phyloP scores from a whole-genome alignment of 2,797 vertebrate genomes.

The Tragopan temminckii region DNA sequence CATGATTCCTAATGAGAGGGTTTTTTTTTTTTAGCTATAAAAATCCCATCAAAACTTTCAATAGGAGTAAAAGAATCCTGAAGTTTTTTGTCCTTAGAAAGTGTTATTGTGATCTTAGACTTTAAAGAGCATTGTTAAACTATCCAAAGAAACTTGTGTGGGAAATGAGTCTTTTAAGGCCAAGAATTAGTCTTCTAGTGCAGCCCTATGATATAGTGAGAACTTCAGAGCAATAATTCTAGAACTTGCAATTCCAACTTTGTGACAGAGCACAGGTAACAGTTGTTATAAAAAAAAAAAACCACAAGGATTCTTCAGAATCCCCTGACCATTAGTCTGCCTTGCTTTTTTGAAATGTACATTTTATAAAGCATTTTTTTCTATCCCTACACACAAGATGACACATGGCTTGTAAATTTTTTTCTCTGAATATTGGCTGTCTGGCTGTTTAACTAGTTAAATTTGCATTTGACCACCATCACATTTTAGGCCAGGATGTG shows the following conservation, averaged over 20 bases:
- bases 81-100: background rate
- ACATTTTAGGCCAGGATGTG: background rate
- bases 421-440: background rate
- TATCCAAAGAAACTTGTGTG: background rate
- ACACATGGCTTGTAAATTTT: background rate
- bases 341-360: fast-evolving
- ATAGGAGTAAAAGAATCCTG: background rate
- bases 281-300: background rate
- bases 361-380: background rate
- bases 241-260: background rate
- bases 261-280: background rate
- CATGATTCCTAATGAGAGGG: background rate
- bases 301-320: background rate
- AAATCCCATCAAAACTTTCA: background rate
- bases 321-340: background rate
- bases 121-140: fast-evolving
- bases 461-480: background rate
- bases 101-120: background rate
- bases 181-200: background rate
- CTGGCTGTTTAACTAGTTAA: background rate
- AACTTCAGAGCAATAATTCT: background rate
- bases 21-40: background rate
- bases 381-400: background rate
- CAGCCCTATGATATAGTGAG: background rate
- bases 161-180: background rate